Percentiles rank a stretch among this genome's conserved stretches.
Evolutionary conservation across 2,797 vertebrate genomes (phyloP).

Genomic region (Micromesistius poutassou): DNA sequence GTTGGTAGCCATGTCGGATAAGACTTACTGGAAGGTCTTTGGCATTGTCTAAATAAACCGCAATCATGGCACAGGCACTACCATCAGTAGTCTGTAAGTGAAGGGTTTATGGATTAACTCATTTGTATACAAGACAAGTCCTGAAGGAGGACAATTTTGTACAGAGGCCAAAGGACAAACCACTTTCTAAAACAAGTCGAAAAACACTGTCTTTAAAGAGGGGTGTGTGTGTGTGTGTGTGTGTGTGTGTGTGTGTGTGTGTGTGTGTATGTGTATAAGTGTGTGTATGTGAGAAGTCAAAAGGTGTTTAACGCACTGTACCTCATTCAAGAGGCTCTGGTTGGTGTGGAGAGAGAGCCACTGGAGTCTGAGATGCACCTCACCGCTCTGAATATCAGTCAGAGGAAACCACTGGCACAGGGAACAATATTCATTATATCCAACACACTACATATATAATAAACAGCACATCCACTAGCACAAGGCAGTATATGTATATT

Average conservation of each 20-base stretch:
- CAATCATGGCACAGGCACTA: conserved; percentile 85
- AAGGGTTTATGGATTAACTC: background rate
- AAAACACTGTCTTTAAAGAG: background rate
- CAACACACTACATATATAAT: background rate
- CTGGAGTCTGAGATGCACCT: conserved; percentile 84
- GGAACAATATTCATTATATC: conserved; percentile 7
- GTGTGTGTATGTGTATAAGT: no score
- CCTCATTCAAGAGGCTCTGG: conserved; percentile 74
- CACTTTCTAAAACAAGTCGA: background rate
- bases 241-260: no score
- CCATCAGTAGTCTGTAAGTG: conserved; percentile 72
- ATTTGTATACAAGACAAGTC: background rate
- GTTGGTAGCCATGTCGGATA: background rate
- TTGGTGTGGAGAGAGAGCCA: conserved; percentile 84
- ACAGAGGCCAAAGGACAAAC: background rate
- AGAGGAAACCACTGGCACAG: conserved; percentile 84
- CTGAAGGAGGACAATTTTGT: background rate
- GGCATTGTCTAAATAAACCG: conserved; percentile 88
- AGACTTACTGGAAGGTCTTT: conserved; percentile 88
- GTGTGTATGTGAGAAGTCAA: background rate
- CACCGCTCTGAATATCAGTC: conserved; percentile 73
- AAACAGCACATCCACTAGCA: background rate
- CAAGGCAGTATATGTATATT: background rate
- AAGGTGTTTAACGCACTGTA: conserved; percentile 35
- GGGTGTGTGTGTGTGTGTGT: background rate